Percentiles rank a stretch among this genome's conserved stretches.
Conservation (phyloP, 1,140 invertebrate genomes). For the Aphelinus atriplicis region DNA sequence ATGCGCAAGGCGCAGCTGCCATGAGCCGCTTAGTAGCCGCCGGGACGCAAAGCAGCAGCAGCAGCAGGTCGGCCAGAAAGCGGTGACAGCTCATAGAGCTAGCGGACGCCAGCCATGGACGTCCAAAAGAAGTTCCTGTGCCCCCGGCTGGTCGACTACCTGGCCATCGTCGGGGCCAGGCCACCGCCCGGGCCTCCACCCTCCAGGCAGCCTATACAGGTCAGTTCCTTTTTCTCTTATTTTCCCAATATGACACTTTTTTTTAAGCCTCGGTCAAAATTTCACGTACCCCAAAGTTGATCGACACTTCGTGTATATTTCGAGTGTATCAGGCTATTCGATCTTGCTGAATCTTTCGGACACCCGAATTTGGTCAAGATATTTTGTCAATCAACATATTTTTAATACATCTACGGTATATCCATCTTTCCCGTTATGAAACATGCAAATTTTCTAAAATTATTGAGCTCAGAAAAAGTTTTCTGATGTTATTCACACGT, state of each 20-base stretch:
- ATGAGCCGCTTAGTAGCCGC: no score
- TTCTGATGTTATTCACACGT: no score
- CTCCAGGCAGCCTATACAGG: slow-evolving; percentile 74
- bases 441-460: no score
- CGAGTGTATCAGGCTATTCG: not conserved
- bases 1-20: no score
- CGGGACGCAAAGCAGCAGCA: not conserved
- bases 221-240: slow-evolving; percentile 55
- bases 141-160: slow-evolving; percentile 90
- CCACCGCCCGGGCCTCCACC: slow-evolving; percentile 71
- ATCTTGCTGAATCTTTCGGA: not conserved
- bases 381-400: no score
- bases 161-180: slow-evolving; percentile 93
- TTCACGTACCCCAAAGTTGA: not conserved
- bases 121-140: slow-evolving; percentile 84
- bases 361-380: not conserved
- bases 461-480: no score
- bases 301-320: not conserved
- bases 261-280: not conserved
- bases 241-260: not conserved
- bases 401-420: no score
- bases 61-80: not conserved
- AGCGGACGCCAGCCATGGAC: slow-evolving; percentile 61
- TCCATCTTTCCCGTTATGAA: no score
- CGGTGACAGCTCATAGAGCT: not conserved